phyloP scores from a whole-genome alignment of 2,888 invertebrate species.

The Megamerina dolium region DNA sequence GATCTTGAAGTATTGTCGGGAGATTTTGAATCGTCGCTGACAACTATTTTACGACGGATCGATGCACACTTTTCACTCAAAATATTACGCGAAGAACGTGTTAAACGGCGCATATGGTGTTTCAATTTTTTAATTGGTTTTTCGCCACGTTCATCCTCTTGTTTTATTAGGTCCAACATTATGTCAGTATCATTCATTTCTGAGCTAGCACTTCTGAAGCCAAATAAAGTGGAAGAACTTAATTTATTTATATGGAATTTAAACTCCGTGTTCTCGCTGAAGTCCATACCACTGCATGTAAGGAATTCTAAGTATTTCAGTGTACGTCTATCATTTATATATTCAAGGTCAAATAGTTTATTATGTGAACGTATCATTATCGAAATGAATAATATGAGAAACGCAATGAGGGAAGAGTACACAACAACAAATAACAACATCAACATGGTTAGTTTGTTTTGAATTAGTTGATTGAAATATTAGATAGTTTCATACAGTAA shows the following conservation, averaged over 20 bases:
- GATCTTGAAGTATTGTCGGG: slow-evolving; percentile 50
- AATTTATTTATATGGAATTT: slow-evolving; percentile 28
- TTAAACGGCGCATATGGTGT: slow-evolving; percentile 60
- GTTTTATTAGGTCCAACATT: slow-evolving; percentile 50
- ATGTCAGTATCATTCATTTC: slow-evolving; percentile 40
- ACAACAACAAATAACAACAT: no score
- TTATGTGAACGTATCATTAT: no score
- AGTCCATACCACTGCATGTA: slow-evolving; percentile 45
- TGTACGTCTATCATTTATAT: slow-evolving; percentile 36
- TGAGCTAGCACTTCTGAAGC: slow-evolving; percentile 23
- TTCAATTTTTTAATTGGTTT: slow-evolving; percentile 51
- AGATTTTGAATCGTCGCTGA: slow-evolving; percentile 44
- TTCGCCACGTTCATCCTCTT: slow-evolving; percentile 58
- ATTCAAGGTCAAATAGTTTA: no score
- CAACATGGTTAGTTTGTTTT: no score
- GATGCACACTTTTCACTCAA: slow-evolving; percentile 59
- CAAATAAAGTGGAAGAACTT: slow-evolving; percentile 29
- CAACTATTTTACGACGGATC: slow-evolving; percentile 55
- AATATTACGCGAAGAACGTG: slow-evolving; percentile 56
- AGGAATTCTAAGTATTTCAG: slow-evolving; percentile 59
- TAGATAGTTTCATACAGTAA: no score
- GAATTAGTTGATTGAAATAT: no score
- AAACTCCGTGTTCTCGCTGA: slow-evolving; percentile 20
- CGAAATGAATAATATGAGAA: no score
- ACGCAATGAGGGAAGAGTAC: no score